Evolutionary conservation across 2,888 invertebrate species (phyloP).

Genomic region (Schizaphis graminum): DNA sequence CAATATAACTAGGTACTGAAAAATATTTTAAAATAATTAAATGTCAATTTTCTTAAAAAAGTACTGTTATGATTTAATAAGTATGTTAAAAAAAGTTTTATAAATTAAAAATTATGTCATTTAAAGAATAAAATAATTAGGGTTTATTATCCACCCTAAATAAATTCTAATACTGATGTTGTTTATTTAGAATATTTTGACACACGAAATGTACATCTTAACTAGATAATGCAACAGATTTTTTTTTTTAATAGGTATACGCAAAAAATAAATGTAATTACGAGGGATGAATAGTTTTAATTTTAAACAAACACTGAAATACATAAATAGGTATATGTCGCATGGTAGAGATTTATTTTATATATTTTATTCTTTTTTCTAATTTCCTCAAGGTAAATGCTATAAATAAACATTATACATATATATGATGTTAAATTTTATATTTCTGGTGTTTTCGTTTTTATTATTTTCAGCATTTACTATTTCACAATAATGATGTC

Average conservation of each 20-base stretch:
- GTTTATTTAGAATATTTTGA: neutral
- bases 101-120: neutral
- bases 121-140: neutral
- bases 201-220: neutral
- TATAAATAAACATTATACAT: slow-evolving; percentile 13
- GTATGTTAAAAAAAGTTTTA: neutral
- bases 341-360: neutral
- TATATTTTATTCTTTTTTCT: neutral
- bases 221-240: neutral
- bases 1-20: neutral
- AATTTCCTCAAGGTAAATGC: slow-evolving; percentile 12
- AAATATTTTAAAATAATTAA: neutral
- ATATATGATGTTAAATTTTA: neutral
- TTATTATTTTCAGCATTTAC: slow-evolving; percentile 37
- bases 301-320: neutral
- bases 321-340: too few species aligned
- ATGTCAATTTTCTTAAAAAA: neutral
- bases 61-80: neutral
- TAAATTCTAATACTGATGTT: neutral
- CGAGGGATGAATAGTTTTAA: neutral
- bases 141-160: neutral
- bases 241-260: neutral
- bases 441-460: neutral
- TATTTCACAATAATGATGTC: slow-evolving; percentile 31
- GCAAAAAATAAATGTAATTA: neutral